Percentiles rank a stretch among this genome's conserved stretches.
phyloP scores from a whole-genome alignment of 2,797 vertebrate species.

The Mus minutoides region DNA sequence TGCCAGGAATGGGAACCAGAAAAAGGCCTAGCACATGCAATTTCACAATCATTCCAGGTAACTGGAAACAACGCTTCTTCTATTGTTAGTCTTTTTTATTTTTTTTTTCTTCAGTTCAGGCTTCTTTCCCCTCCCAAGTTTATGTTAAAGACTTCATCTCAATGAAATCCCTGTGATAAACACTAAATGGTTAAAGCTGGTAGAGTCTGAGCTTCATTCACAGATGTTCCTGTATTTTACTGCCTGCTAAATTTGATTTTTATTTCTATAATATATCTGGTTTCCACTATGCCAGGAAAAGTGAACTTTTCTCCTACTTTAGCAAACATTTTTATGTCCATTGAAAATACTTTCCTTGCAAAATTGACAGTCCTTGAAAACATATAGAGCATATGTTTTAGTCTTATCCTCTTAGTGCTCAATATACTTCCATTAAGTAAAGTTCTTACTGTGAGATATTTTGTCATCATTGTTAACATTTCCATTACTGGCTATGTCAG shows the following conservation, averaged over 20 bases:
- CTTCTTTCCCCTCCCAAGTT: conserved; percentile 42
- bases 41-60: background rate
- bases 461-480: conserved; percentile 21
- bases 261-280: conserved; percentile 59
- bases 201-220: conserved; percentile 17
- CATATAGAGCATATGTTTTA: background rate
- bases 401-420: background rate
- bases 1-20: conserved; percentile 25
- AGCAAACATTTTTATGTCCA: conserved; percentile 62
- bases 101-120: background rate
- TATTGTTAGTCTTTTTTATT: background rate
- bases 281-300: conserved; percentile 66
- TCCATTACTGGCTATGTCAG: background rate
- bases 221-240: conserved; percentile 17
- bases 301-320: conserved; percentile 66
- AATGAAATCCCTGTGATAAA: conserved; percentile 52
- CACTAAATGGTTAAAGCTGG: conserved; percentile 28
- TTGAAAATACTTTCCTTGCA: conserved; percentile 43
- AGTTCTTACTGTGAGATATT: background rate
- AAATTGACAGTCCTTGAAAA: conserved; percentile 50
- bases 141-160: conserved; percentile 68
- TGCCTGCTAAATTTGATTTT: conserved; percentile 67
- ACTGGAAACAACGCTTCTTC: background rate
- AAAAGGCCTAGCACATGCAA: background rate
- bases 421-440: background rate